phyloP scores from a whole-genome alignment of 2,888 invertebrate species.

The Alloscopus bannaensis region DNA sequence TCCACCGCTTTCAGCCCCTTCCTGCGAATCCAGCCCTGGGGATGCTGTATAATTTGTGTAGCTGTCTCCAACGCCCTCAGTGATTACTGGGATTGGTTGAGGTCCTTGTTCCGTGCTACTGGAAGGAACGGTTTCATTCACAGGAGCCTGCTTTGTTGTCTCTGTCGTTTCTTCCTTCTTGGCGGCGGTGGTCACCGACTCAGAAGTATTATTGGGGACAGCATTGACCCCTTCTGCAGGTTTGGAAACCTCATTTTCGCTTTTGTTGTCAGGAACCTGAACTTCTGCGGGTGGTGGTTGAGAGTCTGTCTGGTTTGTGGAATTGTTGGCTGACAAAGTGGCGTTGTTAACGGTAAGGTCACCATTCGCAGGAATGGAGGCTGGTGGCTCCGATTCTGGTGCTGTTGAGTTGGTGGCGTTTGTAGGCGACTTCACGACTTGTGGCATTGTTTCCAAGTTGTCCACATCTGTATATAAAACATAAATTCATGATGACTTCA shows the following conservation, averaged over 20 bases:
- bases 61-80: constrained; percentile 21
- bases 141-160: not conserved
- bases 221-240: not conserved
- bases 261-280: not conserved
- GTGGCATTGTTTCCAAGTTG: too few relatives aligned
- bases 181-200: not conserved
- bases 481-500: too few relatives aligned
- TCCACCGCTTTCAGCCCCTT: not conserved
- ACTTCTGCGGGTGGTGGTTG: too few relatives aligned
- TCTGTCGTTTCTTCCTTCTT: constrained; percentile 1
- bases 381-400: too few relatives aligned
- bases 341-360: too few relatives aligned
- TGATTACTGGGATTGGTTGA: not conserved
- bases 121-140: not conserved
- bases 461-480: too few relatives aligned
- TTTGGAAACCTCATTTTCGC: not conserved
- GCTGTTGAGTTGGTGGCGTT: too few relatives aligned
- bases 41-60: constrained; percentile 18
- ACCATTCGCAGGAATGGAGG: too few relatives aligned
- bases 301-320: too few relatives aligned
- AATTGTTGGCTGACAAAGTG: too few relatives aligned
- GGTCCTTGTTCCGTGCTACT: not conserved
- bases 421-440: too few relatives aligned
- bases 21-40: not conserved
- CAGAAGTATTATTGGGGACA: not conserved